Conservation (phyloP, 2,888 invertebrate genomes). For the Orchesellides sinensis region DNA sequence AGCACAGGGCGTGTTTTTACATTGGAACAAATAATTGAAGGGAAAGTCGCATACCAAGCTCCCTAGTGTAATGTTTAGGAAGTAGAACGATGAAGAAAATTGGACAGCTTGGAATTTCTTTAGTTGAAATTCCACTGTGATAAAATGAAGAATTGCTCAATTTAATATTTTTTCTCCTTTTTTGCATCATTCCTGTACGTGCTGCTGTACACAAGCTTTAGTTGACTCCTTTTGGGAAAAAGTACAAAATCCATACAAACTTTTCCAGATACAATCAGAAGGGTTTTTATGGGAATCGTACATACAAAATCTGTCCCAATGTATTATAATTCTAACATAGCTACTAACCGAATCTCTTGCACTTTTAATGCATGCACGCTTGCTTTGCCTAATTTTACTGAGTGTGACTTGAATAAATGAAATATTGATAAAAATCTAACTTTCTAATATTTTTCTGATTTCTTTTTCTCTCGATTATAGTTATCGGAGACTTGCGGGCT, state of each 20-base stretch:
- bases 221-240: neutral
- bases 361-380: neutral
- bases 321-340: neutral
- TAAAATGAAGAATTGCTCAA: conserved; percentile 35
- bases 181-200: neutral
- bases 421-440: conserved; percentile 15
- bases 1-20: too few species aligned
- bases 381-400: conserved; percentile 4
- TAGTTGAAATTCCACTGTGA: conserved; percentile 26
- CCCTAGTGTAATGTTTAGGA: neutral
- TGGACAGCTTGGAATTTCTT: conserved; percentile 25
- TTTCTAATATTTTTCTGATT: conserved; percentile 30
- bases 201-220: neutral
- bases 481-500: conserved; percentile 75
- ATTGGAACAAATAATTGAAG: too few species aligned
- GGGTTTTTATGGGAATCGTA: too few species aligned
- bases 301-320: neutral
- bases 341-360: neutral
- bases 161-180: conserved; percentile 12
- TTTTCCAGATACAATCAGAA: neutral
- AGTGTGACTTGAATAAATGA: conserved; percentile 33
- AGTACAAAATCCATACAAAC: neutral
- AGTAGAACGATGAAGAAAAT: neutral
- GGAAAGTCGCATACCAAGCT: too few species aligned
- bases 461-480: conserved; percentile 65